A percentile compares a stretch with the other conserved stretches of the same genome.
Conservation (phyloP, 2,797 vertebrate genomes). For the Chanos chanos region DNA sequence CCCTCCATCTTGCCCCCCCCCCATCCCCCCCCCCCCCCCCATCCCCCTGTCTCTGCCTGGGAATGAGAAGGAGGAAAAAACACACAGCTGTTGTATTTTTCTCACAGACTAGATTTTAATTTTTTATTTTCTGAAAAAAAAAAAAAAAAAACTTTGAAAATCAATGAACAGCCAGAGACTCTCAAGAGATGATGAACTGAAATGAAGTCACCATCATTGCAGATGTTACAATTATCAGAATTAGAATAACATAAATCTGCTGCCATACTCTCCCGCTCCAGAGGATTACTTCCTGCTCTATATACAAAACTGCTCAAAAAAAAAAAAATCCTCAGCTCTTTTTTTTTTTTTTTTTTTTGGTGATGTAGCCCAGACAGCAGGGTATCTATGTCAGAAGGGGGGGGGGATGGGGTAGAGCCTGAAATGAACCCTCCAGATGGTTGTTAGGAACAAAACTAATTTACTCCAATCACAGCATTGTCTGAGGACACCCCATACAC, state of each 20-base stretch:
- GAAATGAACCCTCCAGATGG: slow-evolving; percentile 51
- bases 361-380: too few species aligned
- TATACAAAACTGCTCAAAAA: slow-evolving; percentile 20
- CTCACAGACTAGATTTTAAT: slow-evolving; percentile 67
- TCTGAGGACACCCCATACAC: slow-evolving; percentile 38
- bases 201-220: slow-evolving; percentile 52
- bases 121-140: too few species aligned
- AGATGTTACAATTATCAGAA: slow-evolving; percentile 74
- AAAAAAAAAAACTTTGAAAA: slow-evolving; percentile 68
- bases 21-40: slow-evolving; percentile 30
- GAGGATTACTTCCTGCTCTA: slow-evolving; percentile 33
- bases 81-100: slow-evolving; percentile 65
- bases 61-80: slow-evolving; percentile 55
- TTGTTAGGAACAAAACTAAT: slow-evolving; percentile 65
- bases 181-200: slow-evolving; percentile 47
- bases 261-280: slow-evolving; percentile 49
- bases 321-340: slow-evolving; percentile 29
- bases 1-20: slow-evolving; percentile 31
- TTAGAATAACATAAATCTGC: slow-evolving; percentile 68
- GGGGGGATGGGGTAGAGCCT: slow-evolving; percentile 36
- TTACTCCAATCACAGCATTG: slow-evolving; percentile 66
- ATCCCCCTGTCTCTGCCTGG: slow-evolving; percentile 50
- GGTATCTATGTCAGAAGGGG: too few species aligned
- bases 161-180: slow-evolving; percentile 64
- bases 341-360: slow-evolving; percentile 2